phyloP scores from a whole-genome alignment of 2,797 vertebrate genomes.

The Sebastes hopkinsi region DNA sequence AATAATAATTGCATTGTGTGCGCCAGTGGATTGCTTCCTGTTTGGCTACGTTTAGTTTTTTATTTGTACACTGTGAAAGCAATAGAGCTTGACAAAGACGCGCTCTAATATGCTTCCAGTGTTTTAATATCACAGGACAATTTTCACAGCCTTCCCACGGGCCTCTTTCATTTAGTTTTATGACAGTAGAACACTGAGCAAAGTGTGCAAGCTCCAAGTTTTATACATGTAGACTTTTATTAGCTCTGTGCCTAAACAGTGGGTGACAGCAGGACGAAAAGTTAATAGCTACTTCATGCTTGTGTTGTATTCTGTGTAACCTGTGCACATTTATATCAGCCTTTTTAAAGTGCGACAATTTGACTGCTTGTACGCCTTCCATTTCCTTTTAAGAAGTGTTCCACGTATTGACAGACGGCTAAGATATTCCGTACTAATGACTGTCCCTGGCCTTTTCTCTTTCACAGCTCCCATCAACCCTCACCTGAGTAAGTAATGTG shows the following conservation, averaged over 20 bases:
- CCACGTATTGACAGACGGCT: slow-evolving; percentile 29
- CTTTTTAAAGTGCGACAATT: neutral
- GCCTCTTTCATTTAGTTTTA: slow-evolving; percentile 38
- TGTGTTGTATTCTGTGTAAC: neutral
- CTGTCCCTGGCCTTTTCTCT: slow-evolving; percentile 59
- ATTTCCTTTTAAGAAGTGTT: slow-evolving; percentile 13
- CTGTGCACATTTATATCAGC: neutral
- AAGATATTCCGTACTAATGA: slow-evolving; percentile 52
- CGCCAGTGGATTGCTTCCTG: neutral
- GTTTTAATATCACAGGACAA: slow-evolving; percentile 41
- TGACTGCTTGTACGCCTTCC: neutral
- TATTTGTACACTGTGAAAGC: slow-evolving; percentile 5
- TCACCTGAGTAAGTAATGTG: slow-evolving; percentile 95
- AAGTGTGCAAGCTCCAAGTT: slow-evolving; percentile 5
- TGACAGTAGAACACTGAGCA: slow-evolving; percentile 12
- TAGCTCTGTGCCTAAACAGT: slow-evolving; percentile 11
- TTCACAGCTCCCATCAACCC: slow-evolving; percentile 96
- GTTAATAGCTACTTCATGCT: slow-evolving; percentile 2
- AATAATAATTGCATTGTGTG: neutral
- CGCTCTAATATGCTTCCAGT: slow-evolving; percentile 24
- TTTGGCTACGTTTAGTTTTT: neutral
- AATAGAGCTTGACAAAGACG: neutral
- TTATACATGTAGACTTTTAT: slow-evolving; percentile 38
- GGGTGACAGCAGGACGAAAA: slow-evolving; percentile 21
- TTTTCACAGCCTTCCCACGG: slow-evolving; percentile 24